Evolutionary conservation across 64 coral and sea anemone species (phyloP).

Genomic region (Montipora sp.): DNA sequence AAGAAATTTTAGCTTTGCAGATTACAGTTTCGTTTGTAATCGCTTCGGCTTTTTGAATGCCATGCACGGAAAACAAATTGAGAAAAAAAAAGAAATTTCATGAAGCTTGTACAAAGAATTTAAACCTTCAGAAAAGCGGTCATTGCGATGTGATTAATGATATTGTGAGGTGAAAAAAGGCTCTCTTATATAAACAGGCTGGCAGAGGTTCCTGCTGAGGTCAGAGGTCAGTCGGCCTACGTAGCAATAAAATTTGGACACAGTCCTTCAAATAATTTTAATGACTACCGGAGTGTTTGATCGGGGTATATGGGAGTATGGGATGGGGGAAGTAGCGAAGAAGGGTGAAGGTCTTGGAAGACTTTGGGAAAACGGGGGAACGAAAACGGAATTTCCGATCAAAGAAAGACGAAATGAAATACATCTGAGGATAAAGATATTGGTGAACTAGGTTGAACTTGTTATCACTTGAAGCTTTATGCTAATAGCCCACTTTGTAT

Average conservation of each 20-base stretch:
- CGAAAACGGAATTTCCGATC: too few species aligned
- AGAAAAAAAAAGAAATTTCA: conserved; percentile 26
- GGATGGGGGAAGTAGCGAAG: too few species aligned
- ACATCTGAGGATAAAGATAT: too few species aligned
- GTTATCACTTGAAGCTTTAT: too few species aligned
- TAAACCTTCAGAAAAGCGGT: conserved; percentile 44
- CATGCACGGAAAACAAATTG: not conserved
- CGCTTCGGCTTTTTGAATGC: conserved; percentile 56
- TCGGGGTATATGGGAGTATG: not conserved
- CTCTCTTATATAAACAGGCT: not conserved
- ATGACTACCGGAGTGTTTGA: not conserved
- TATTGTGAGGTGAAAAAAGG: conserved; percentile 46
- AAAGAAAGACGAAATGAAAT: too few species aligned
- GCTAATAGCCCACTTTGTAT: too few species aligned
- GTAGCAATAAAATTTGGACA: conserved; percentile 56
- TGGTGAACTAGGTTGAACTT: too few species aligned
- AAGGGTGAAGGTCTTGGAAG: too few species aligned
- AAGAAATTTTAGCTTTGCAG: conserved; percentile 52
- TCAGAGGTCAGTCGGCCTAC: not conserved
- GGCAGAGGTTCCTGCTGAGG: not conserved
- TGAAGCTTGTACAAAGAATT: conserved; percentile 58
- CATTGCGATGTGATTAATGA: conserved; percentile 38
- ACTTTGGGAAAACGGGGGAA: too few species aligned
- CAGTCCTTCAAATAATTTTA: conserved; percentile 24
- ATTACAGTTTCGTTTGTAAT: conserved; percentile 57